phyloP scores from a whole-genome alignment of 2,113 vertebrate species.

The Piprites chloris region DNA sequence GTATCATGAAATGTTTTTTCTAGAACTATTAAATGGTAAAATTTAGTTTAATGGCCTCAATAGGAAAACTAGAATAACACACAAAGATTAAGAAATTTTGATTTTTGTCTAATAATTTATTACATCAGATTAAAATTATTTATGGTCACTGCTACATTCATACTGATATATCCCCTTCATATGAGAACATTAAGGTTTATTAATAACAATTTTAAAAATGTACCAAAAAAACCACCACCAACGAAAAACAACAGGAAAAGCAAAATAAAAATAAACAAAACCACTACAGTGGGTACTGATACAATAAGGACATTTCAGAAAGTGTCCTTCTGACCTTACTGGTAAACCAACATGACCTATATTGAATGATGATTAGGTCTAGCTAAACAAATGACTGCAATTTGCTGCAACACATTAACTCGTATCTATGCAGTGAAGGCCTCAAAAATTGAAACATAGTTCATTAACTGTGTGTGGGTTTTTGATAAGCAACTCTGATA shows the following conservation, averaged over 20 bases:
- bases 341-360: not conserved
- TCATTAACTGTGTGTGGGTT: not conserved
- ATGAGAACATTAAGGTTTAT: not conserved
- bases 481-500: not conserved
- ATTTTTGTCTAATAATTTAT: not conserved
- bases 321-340: not conserved
- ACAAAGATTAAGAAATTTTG: not conserved
- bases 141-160: not conserved
- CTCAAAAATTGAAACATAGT: not conserved
- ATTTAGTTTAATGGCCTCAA: not conserved
- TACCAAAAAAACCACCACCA: rapidly evolving
- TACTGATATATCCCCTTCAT: not conserved
- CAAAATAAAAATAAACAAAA: not conserved
- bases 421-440: not conserved
- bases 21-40: not conserved
- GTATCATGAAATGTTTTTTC: not conserved
- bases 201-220: not conserved
- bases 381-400: not conserved
- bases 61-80: not conserved
- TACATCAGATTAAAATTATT: not conserved
- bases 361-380: not conserved
- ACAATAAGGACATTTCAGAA: not conserved
- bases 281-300: not conserved
- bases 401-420: not conserved
- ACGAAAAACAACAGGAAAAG: too few relatives aligned